A percentile compares a stretch with the other conserved stretches of the same genome.
These are phyloP conservation scores for Nomada lathburiana DNA, from an alignment of 2,888 invertebrate species.

Conservation along the genomic window DNA sequence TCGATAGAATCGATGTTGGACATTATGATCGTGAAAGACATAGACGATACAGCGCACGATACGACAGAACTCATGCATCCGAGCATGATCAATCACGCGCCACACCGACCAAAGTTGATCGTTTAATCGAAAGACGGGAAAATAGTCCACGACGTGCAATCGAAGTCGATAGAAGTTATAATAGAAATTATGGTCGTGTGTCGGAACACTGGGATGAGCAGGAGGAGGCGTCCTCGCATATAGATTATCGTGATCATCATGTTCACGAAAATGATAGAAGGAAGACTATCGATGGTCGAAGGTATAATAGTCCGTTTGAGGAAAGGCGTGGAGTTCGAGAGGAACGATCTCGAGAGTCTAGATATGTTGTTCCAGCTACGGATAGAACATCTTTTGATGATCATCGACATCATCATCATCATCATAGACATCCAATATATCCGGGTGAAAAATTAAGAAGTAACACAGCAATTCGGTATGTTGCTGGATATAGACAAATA, in stretches of 20 bases:
- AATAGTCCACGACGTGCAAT: slow-evolving; percentile 77
- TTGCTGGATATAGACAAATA: slow-evolving; percentile 2
- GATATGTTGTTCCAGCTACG: slow-evolving; percentile 75
- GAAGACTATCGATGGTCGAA: slow-evolving; percentile 75
- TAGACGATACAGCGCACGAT: slow-evolving; percentile 71
- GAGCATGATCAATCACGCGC: slow-evolving; percentile 75
- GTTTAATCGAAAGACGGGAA: slow-evolving; percentile 77
- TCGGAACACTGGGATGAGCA: slow-evolving; percentile 82
- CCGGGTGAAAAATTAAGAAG: slow-evolving; percentile 76
- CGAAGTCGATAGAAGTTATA: slow-evolving; percentile 79
- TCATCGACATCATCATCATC: slow-evolving; percentile 75
- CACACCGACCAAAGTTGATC: slow-evolving; percentile 76
- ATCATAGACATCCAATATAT: slow-evolving; percentile 75
- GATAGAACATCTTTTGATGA: slow-evolving; percentile 74
- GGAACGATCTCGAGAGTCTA: slow-evolving; percentile 80
- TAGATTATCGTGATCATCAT: slow-evolving; percentile 80
- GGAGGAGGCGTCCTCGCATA: slow-evolving; percentile 75
- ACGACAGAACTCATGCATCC: slow-evolving; percentile 70
- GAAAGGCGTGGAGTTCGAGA: slow-evolving; percentile 82
- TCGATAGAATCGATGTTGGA: slow-evolving; percentile 74
- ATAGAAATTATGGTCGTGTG: slow-evolving; percentile 76
- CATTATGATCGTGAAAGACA: slow-evolving; percentile 77
- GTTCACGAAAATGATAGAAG: slow-evolving; percentile 79
- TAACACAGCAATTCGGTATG: slow-evolving; percentile 67
- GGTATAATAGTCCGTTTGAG: slow-evolving; percentile 85